Base-by-base conservation (phyloP, 2,113 vertebrate species). In the Leptosomus discolor region DNA sequence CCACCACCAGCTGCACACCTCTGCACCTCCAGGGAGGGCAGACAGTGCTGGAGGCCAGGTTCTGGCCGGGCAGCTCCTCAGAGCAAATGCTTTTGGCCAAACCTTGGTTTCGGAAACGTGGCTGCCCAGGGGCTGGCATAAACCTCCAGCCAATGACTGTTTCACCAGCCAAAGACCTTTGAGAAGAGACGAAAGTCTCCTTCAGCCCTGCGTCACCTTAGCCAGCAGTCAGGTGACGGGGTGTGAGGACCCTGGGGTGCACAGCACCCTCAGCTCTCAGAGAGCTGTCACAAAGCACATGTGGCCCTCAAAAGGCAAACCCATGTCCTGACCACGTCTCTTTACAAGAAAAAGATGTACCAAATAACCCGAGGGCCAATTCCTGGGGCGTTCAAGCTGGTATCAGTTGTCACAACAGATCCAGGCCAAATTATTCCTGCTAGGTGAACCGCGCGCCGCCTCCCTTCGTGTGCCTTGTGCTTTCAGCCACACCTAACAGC, bases 291-390 rank as follows among this genome's bases (percentile, higher is more conserved):
- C 46, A 10, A 43, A 69, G 68, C 2, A 29, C 60, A 4, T 0
- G 4, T 4, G 26, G 18, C 9, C 61, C 85, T 71, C 41, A 5
- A 3, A 21, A 53, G 23, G 51, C 22, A 48, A 43, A 7, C 8
- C 57, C 51, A 6, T 0, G 2, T 5, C 36, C 65, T 43, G 26
- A 2, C 37, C 9, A 0, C 0, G 20, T 20, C 74, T 37, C 29
- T 70, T 61, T 2, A 17, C 69, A 29, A 32, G 37, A 18, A 39
- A 87, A 61, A 21, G 54, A 20, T 1, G 24, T 3, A 7, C 16
- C 45, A 13, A 29, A 7, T 0, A 22, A 60, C 45, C 50, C 0
- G 36, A 61, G 82, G 34, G 39, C 6, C 19, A 27, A 2, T 11
- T 51, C 51, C 71, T 5, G 57, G 30, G n/a, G 54, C 27, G 36